These are phyloP conservation scores for Hippopotamus amphibius DNA, from an alignment of 2,113 vertebrate species.

Conservation along the genomic window DNA sequence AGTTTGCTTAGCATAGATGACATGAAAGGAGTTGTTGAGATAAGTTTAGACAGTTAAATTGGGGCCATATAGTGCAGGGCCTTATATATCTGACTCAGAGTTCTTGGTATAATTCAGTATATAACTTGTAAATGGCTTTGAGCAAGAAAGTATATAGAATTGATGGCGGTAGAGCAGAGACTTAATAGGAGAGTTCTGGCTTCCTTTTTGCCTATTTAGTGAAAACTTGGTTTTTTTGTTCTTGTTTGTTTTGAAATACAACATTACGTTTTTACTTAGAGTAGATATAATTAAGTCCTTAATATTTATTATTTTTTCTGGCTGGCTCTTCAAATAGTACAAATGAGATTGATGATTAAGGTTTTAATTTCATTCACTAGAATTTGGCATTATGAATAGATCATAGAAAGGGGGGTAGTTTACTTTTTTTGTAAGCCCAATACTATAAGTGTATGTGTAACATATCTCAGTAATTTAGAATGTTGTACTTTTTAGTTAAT, in stretches of 20 bases:
- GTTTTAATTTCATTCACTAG: conserved; percentile 12
- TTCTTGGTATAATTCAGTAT: neutral
- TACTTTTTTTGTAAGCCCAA: neutral
- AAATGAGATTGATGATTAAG: neutral
- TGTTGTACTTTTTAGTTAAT: neutral
- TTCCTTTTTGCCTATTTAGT: conserved; percentile 30
- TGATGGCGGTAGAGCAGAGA: conserved; percentile 1
- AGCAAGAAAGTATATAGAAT: neutral
- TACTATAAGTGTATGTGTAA: neutral
- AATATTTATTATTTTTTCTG: neutral
- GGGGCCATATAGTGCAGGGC: neutral
- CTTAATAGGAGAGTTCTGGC: neutral
- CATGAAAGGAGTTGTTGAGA: neutral
- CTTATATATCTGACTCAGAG: neutral
- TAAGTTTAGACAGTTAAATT: neutral
- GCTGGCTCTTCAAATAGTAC: neutral
- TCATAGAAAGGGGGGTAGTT: neutral
- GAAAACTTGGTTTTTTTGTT: neutral
- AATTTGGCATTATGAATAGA: conserved; percentile 16
- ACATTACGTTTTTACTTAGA: conserved; percentile 8
- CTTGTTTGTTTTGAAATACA: neutral
- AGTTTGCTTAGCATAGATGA: neutral
- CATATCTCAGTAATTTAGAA: neutral
- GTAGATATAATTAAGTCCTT: neutral
- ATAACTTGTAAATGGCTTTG: neutral